phyloP scores from a whole-genome alignment of 2,888 invertebrate genomes.

The Chrysolina haemoptera region DNA sequence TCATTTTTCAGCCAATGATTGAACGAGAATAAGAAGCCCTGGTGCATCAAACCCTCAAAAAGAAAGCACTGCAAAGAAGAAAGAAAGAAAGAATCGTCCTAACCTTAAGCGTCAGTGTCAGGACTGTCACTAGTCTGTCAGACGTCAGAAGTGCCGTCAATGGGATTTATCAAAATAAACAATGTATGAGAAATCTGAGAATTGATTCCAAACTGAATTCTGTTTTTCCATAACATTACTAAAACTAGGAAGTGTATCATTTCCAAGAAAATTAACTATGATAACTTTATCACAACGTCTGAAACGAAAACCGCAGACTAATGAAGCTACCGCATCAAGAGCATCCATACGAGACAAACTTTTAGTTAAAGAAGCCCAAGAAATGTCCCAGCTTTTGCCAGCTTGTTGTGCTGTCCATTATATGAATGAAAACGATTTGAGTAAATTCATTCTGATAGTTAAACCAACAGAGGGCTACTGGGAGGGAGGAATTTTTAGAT shows the following conservation, averaged over 20 bases:
- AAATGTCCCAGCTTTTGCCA: conserved; percentile 90
- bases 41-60: too few species aligned
- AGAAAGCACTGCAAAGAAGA: not conserved
- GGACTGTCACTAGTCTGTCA: not conserved
- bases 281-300: conserved; percentile 82
- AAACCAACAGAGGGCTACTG: conserved; percentile 90
- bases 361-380: conserved; percentile 85
- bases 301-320: conserved; percentile 75
- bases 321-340: conserved; percentile 68
- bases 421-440: conserved; percentile 86
- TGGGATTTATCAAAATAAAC: conserved; percentile 14
- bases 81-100: not conserved
- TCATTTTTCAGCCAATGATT: too few species aligned
- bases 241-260: conserved; percentile 19
- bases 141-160: not conserved
- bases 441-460: conserved; percentile 85
- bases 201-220: not conserved
- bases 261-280: conserved; percentile 65
- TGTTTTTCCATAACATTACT: not conserved
- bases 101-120: not conserved
- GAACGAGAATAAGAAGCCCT: too few species aligned
- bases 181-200: not conserved
- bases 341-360: conserved; percentile 86
- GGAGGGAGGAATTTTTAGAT: conserved; percentile 89
- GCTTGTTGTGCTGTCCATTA: conserved; percentile 85